Evolutionary conservation across 2,797 vertebrate genomes (phyloP), one percentile per base, ranked within the genome.

Genomic region (Microctenopoma stevenorrisi): DNA sequence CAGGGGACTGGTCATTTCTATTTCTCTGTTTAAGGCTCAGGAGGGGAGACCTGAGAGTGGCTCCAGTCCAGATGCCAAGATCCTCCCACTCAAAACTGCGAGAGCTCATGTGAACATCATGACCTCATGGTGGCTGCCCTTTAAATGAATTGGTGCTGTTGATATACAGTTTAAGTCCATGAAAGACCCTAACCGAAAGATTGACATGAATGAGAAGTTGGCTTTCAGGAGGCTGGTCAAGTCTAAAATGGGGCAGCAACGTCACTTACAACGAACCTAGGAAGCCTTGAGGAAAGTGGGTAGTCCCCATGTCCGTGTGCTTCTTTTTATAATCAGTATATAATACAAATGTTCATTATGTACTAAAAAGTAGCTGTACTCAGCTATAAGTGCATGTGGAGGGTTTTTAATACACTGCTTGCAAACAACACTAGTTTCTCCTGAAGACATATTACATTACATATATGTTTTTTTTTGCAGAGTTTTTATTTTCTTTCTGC

Each of bases 71-170:
- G 49, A 80, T 86, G 84, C 89, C 87, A 88, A 82, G 80, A 88
- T 79, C 76, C 84, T 87, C 88, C 85, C 83, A 72, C 84, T 85
- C 79, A 57, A 65, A 77, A 50, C 72, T 57, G 84, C 28, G 58
- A 64, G 71, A 76, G 83, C 84, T 83, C 78, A 85, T 87, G 88
- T 87, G 86, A 91, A 91, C 80, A 76, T 64, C 57, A 79, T 90
- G 89, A 90, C 88, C 88, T 90, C 89, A 85, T 83, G 52, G 48
- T 30, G 30, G 51, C 64, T 64, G 81, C 48, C 81, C 81, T 85
- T 84, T 79, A 57, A 84, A 85, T 70, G 75, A 89, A 76, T 76
- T 51, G 76, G 64, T 8, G 33, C 80, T 82, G 84, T 57, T 88
- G 78, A 88, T 67, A 81, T 84, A 85, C 68, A 74, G 50, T 78